A percentile compares a stretch with the other conserved stretches of the same genome.
phyloP scores from a whole-genome alignment of 2,888 invertebrate genomes.

The Tetheella fluctuosa region DNA sequence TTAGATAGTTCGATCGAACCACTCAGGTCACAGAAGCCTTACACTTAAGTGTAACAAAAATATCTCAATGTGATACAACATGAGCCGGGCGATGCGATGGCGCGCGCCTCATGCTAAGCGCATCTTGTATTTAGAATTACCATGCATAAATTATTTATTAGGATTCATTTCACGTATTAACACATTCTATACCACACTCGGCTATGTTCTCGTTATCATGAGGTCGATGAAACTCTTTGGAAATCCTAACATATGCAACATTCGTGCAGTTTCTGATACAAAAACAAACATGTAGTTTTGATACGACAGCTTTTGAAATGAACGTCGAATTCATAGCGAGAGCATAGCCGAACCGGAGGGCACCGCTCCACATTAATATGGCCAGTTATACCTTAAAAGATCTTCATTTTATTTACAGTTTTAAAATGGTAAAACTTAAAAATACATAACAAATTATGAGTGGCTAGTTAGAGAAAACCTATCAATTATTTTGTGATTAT shows the following conservation, averaged over 20 bases:
- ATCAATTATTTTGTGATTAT: conserved; percentile 72
- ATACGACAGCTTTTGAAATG: neutral
- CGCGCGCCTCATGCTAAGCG: neutral
- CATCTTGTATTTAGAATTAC: conserved; percentile 20
- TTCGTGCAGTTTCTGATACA: neutral
- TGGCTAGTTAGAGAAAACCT: conserved; percentile 73
- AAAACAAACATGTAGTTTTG: neutral
- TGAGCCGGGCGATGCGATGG: conserved; percentile 7
- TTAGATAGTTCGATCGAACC: neutral
- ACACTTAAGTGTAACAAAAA: neutral
- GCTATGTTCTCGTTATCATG: conserved; percentile 3
- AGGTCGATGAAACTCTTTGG: neutral
- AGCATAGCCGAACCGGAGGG: conserved; percentile 45
- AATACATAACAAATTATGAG: conserved; percentile 82
- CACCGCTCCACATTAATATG: conserved; percentile 51
- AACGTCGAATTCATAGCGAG: conserved; percentile 24
- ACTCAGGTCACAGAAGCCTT: conserved; percentile 1
- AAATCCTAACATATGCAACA: neutral
- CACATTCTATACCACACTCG: conserved; percentile 40
- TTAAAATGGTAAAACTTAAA: conserved; percentile 79
- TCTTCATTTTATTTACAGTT: conserved; percentile 74
- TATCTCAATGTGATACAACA: conserved; percentile 4
- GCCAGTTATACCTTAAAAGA: conserved; percentile 67
- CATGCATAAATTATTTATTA: conserved; percentile 50
- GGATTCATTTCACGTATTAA: conserved; percentile 49